Base-by-base conservation (phyloP, 2,888 invertebrate genomes). In the Spodoptera picta region DNA sequence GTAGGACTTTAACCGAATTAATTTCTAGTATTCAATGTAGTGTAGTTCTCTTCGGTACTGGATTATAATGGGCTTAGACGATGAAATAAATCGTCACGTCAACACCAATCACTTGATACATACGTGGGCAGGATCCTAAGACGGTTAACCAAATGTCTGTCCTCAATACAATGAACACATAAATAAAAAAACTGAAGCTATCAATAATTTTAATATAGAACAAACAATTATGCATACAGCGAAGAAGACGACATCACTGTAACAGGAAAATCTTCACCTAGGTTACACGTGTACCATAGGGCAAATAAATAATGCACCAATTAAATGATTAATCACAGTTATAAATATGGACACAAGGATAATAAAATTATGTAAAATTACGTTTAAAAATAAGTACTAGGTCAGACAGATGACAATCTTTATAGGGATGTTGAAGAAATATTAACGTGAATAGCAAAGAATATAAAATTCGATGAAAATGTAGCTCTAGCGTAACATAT, bases 61-160 rank as follows among this genome's bases (percentile, higher is more conserved):
- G 63, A 64, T 61, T 70, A 84, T 84, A 84, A 83, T 82, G 73
- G 80, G 75, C 81, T 77, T 84, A 86, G 83, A 86, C 83, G 84
- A 87, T 82, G 77, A 83, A 84, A 85, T 81, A 79, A 82, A 73
- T 82, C 75, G 72, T 69, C 82, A 67, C 83, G 77, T 85, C 86
- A 83, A 81, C 83, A 75, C 69, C 76, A 80, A 81, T 83, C 79
- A 62, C 61, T 72, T 67, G 66, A 60, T 65, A 65, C 71, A 81
- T 77, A 86, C 85, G 89, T 88, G 87, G 87, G 87, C 59, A 68
- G 83, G 73, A 69, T 75, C 70, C 63, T 57, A 52, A 67, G 60
- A 68, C 54, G 63, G 69, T 83, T 84, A 84, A 77, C 77, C 81
- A 78, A 84, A 83, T 80, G 69, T 81, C 59, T 61, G 81, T 83